These are phyloP conservation scores for Caloenas nicobarica DNA, from an alignment of 2,113 vertebrate species.

Conservation along the genomic window DNA sequence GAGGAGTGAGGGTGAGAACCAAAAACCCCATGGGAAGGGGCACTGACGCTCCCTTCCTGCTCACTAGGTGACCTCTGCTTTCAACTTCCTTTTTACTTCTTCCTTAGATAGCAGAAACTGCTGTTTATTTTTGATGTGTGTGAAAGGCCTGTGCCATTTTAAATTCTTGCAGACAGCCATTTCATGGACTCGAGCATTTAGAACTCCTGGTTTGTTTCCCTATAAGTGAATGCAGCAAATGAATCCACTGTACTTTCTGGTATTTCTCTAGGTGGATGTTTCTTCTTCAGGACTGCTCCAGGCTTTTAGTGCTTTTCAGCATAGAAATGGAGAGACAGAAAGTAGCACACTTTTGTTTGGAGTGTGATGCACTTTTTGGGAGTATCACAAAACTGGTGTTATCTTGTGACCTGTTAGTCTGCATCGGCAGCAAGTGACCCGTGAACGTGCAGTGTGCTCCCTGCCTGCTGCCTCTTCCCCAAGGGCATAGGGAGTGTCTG, in stretches of 20 bases:
- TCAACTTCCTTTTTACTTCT: slow-evolving; percentile 23
- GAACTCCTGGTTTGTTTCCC: not conserved
- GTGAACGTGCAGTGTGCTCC: not conserved
- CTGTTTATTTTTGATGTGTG: slow-evolving; percentile 12
- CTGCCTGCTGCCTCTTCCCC: not conserved
- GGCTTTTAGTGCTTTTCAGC: slow-evolving; percentile 6
- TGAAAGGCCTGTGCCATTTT: slow-evolving; percentile 37
- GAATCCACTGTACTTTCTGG: not conserved
- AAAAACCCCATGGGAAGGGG: not conserved
- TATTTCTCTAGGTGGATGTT: not conserved
- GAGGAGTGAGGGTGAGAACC: not conserved
- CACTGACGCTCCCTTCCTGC: not conserved
- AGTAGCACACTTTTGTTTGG: not conserved
- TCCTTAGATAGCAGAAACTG: slow-evolving; percentile 1
- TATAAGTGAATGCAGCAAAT: not conserved
- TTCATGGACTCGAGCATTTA: not conserved
- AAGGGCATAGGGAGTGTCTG: not conserved
- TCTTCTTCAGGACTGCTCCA: not conserved
- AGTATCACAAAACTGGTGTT: not conserved
- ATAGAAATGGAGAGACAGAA: not conserved
- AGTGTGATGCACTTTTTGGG: not conserved
- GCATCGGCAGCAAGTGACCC: not conserved
- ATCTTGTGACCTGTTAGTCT: not conserved
- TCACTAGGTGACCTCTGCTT: not conserved
- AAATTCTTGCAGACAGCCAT: slow-evolving; percentile 52